Evolutionary conservation across 2,888 invertebrate genomes (phyloP), one percentile per base, ranked within the genome.

Genomic region (Agonopterix subpropinquella): DNA sequence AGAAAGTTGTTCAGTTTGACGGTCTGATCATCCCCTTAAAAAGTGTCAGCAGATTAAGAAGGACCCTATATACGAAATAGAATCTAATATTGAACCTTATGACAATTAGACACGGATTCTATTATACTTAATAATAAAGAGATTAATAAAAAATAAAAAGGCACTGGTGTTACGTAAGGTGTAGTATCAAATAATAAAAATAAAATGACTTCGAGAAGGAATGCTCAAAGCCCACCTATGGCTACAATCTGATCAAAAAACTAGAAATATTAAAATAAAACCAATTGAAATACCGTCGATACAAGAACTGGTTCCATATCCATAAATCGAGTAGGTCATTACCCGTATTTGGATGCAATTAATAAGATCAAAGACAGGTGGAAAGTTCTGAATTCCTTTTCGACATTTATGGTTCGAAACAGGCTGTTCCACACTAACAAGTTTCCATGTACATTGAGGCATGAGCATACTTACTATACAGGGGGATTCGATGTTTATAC

Each of bases 321-420:
- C 62, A 65, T 66, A 67, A 70, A 74, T 70, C 62, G 64, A 65
- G 13, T 42, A 42, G 42, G 11, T 11, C 42, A 42, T 11, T 42
- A 42, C 67, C 63, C 70, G 59, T 70, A 68, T 65, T 64, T 64
- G 61, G 64, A 54, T 55, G 60, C 70, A 63, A 71, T 72, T 73
- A 75, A 71, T 74, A 71, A 73, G 70, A 67, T 66, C 61, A 59
- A 62, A 67, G 66, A 64, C 76, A 72, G 76, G 74, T 77, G 77
- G 75, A 77, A 73, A 78, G 72, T 76, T 65, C 60, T 61, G 64
- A 65, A 69, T 65, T 62, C 67, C 65, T 55, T 56, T 54, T 53
- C 50, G 53, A 56, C 66, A 62, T 71, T 66, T 68, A 69, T 64
- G 71, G 73, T 58, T 53, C 53, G 58, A 57, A 61, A 63, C 63